Conservation (phyloP, 2,888 invertebrate species). For the Drosophila paracracens region DNA sequence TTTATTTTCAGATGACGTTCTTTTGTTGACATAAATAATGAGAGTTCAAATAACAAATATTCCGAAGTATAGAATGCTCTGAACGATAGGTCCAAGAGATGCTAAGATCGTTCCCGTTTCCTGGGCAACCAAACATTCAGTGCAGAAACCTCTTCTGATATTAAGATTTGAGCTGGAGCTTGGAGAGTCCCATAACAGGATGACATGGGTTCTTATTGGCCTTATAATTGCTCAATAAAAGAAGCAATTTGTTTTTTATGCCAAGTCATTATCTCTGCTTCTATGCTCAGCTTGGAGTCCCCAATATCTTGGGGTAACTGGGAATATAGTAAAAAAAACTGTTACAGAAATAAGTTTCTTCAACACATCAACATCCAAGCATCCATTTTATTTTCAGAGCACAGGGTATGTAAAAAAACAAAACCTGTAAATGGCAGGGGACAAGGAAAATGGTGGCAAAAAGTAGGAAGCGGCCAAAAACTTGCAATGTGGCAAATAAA, state of each 20-base stretch:
- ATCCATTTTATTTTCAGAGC: not conserved
- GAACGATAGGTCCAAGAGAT: no score
- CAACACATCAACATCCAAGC: not conserved
- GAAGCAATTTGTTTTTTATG: rapidly evolving
- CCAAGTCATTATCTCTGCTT: no score
- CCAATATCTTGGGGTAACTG: not conserved
- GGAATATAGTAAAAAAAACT: not conserved
- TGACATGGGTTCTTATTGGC: no score
- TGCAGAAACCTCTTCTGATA: rapidly evolving
- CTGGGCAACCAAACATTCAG: no score
- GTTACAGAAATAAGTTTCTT: not conserved
- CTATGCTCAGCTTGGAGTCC: not conserved
- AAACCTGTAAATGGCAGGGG: constrained; percentile 41
- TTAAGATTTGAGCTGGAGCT: no score
- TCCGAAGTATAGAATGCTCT: no score
- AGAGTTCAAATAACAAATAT: no score
- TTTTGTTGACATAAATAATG: no score
- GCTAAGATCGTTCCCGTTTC: no score
- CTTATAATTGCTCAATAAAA: no score
- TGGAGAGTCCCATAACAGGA: no score
- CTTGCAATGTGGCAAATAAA: constrained; percentile 63
- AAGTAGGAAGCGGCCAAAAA: constrained; percentile 26
- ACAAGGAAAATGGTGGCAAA: constrained; percentile 5
- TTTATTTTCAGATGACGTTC: no score
- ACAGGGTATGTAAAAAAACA: constrained; percentile 1